Base-by-base conservation (phyloP, 2,797 vertebrate species). In the Salmo trutta region DNA sequence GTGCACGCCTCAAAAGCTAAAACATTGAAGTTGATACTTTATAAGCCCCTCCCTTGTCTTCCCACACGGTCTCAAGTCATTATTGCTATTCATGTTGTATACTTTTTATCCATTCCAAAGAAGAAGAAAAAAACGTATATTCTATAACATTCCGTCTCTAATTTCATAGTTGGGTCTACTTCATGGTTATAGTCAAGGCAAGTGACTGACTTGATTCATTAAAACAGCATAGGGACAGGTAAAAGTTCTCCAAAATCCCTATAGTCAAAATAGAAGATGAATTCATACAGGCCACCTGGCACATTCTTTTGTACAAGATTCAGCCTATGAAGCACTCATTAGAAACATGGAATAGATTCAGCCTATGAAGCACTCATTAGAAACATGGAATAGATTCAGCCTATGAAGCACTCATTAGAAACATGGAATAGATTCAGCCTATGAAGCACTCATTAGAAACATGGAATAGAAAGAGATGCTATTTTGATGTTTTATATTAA, bases 1-100 rank as follows among this genome's bases (percentile, higher is more conserved):
- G 83, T 92, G 91, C 92, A 91, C 93, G 93, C 93, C 93, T 93
- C 92, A 89, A 90, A 90, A 88, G 87, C 89, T 82, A 91, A 88
- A 86, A 88, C 89, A 83, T 91, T 90, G 93, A 91, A 93, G 93
- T 92, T 90, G 90, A 92, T 88, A 75, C 88, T 89, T 90, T 68
- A 87, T 47, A 94, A 88, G 94, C 95, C 93, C 95, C 95, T 94
- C 96, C 96, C 92, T 91, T 89, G 83, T 91, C 93, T 93, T 92
- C 91, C 80, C 79, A 80, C 82, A 87, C 83, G 81, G 81, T 77
- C 88, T 81, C 81, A 82, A 85, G 83, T 88, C 83, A 82, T 92
- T 81, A 88, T 75, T 84, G 74, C 83, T 81, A 68, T 81, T 73
- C 68, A 79, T 68, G 78, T 7, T 79, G 80, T 68, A 12, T 47